Conservation (phyloP, 2,797 vertebrate species). For the Aplochiton taeniatus region DNA sequence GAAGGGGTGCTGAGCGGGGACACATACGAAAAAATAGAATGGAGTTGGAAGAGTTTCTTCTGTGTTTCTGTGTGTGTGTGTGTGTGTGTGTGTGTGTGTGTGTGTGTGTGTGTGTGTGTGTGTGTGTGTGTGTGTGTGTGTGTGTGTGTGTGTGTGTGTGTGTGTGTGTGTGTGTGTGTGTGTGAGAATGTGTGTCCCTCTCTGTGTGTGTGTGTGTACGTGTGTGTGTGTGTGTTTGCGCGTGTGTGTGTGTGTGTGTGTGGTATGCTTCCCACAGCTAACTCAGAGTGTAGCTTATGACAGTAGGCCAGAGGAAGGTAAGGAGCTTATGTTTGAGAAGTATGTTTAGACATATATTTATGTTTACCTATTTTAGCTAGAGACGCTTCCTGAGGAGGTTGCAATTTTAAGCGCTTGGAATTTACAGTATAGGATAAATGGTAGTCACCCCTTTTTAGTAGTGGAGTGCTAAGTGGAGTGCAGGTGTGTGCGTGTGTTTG, state of each 20-base stretch:
- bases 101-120: slow-evolving; percentile 11
- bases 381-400: too few species aligned
- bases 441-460: too few species aligned
- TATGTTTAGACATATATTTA: too few species aligned
- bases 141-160: slow-evolving; percentile 10
- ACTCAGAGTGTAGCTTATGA: too few species aligned
- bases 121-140: not conserved
- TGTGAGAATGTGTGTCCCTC: slow-evolving; percentile 27
- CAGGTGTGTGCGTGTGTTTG: not conserved
- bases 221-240: slow-evolving; percentile 18
- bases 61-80: slow-evolving; percentile 15
- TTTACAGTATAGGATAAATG: too few species aligned
- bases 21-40: slow-evolving; percentile 25
- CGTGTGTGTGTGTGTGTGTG: slow-evolving; percentile 13
- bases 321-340: too few species aligned
- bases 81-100: slow-evolving; percentile 15
- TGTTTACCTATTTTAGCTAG: too few species aligned
- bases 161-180: slow-evolving; percentile 17
- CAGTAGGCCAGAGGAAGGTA: too few species aligned
- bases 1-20: slow-evolving; percentile 9
- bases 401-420: too few species aligned
- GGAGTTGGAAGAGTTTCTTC: slow-evolving; percentile 16
- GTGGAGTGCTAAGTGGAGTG: too few species aligned
- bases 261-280: slow-evolving; percentile 9
- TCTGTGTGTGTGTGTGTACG: not conserved